These are phyloP conservation scores for Cyphomyrus discorhynchus DNA, from an alignment of 2,113 vertebrate species.

Conservation along the genomic window DNA sequence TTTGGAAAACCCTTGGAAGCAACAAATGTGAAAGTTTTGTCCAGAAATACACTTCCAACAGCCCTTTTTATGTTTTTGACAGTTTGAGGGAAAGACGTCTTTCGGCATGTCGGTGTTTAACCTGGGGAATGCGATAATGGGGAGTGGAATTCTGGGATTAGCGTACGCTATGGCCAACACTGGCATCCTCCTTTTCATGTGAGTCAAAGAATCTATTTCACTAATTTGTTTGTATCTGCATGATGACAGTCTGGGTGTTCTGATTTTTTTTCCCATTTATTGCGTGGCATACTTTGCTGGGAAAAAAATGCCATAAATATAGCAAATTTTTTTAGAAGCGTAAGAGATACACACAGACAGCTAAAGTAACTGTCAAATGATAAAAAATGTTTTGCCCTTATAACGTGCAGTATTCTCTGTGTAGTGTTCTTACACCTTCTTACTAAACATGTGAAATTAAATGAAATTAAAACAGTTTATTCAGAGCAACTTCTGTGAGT, in stretches of 20 bases:
- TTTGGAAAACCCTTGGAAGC: background rate
- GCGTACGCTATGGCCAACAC: constrained; percentile 99
- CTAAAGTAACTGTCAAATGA: background rate
- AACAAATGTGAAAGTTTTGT: background rate
- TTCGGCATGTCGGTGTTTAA: constrained; percentile 98
- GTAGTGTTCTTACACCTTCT: background rate
- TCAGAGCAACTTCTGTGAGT: background rate
- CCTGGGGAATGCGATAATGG: constrained; percentile 97
- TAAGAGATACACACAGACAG: background rate
- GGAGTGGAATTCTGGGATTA: constrained; percentile 92
- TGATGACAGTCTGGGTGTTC: background rate
- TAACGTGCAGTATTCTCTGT: background rate
- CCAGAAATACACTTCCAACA: background rate
- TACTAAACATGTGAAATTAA: background rate
- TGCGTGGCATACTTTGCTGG: background rate
- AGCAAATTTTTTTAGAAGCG: background rate
- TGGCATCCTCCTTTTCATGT: constrained; percentile 91
- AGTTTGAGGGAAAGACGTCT: constrained; percentile 97
- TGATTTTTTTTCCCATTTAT: background rate
- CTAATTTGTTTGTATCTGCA: background rate
- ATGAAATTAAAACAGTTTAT: background rate
- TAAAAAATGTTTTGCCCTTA: background rate
- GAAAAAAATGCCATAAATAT: background rate
- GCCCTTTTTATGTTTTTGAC: constrained; percentile 12
- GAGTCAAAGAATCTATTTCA: constrained; percentile 52